Base-by-base conservation (phyloP, 2,113 vertebrate species). In the Melanotaenia duboulayi region DNA sequence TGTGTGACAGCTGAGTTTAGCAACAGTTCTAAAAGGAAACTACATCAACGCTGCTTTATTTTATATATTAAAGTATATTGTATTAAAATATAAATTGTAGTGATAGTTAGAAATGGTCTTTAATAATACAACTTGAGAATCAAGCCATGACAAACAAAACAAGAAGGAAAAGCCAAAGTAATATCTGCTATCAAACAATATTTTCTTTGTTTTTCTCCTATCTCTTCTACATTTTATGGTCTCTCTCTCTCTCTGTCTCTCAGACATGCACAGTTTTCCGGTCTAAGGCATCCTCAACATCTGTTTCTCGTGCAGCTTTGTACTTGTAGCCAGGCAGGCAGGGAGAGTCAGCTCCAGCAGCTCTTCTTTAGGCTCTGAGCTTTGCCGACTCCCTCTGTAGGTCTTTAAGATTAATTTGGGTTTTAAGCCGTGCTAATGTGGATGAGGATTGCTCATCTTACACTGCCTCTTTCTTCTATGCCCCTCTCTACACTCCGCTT, bases 251-350 rank as follows among this genome's bases (percentile, higher is more conserved):
- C n/a, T n/a, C n/a, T n/a, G 17, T 55, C 10, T 49, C 48, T 44
- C 44, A 39, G 57, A 44, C 35, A 42, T 60, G 56, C 68, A 44
- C 48, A 62, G 65, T 39, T 39, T 69, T 78, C 32, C 4, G 1
- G 24, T 78, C 67, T 71, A 37, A 69, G 49, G 49, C 58, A 16
- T 75, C 74, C 35, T 48, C 67, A 74, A 84, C 89, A 87, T 90
- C 82, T 87, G 82, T 81, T 87, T 77, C 67, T 81, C 63, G n/a
- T 84, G 80, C 79, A 81, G 84, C 64, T 85, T 80, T 81, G 68
- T 77, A 46, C 63, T 80, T 39, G 32, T 60, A 56, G 60, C 71
- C 67, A 81, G 46, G 56, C 68, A 63, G 71, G 58, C 37, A 7
- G 46, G 37, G 62, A 70, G 49, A 66, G 54, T 28, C 76, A 44